Percentiles rank a stretch among this genome's conserved stretches.
These are phyloP conservation scores for Sympetrum striolatum DNA, from an alignment of 2,888 invertebrate species.

Conservation along the genomic window DNA sequence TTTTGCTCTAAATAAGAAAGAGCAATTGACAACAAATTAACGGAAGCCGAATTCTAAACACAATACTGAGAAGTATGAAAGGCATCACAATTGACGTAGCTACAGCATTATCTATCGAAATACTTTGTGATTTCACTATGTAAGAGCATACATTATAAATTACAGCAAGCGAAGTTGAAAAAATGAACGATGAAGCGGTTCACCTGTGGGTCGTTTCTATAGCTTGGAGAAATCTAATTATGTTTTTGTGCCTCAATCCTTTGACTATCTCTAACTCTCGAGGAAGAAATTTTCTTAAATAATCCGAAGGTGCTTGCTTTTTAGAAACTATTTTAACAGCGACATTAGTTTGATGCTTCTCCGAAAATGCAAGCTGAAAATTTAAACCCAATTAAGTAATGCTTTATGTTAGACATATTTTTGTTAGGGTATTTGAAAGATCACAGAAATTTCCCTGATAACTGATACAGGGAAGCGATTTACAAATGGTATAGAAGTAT, in stretches of 20 bases:
- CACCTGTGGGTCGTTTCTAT: conserved; percentile 86
- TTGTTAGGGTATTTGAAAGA: neutral
- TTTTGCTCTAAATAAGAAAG: neutral
- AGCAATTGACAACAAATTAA: neutral
- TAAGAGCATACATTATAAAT: no score
- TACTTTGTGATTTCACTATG: no score
- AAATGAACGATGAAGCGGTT: conserved; percentile 22
- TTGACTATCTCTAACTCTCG: conserved; percentile 85
- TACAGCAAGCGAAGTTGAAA: no score
- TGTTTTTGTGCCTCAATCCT: conserved; percentile 78
- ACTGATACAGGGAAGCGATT: neutral
- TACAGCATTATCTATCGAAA: no score
- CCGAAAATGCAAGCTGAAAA: conserved; percentile 73
- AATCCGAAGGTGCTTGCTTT: conserved; percentile 80
- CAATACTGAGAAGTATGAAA: no score
- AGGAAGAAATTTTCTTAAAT: conserved; percentile 79
- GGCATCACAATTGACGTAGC: no score
- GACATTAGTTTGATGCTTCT: conserved; percentile 74
- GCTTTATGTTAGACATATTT: no score
- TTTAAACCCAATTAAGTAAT: neutral
- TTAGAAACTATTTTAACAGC: conserved; percentile 86
- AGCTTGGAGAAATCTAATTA: conserved; percentile 81
- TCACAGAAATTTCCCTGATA: conserved; percentile 3
- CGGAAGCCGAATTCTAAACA: no score
- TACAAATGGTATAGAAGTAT: neutral